Evolutionary conservation across 2,797 vertebrate genomes (phyloP), one percentile per base, ranked within the genome.

Genomic region (Girardinus metallicus): DNA sequence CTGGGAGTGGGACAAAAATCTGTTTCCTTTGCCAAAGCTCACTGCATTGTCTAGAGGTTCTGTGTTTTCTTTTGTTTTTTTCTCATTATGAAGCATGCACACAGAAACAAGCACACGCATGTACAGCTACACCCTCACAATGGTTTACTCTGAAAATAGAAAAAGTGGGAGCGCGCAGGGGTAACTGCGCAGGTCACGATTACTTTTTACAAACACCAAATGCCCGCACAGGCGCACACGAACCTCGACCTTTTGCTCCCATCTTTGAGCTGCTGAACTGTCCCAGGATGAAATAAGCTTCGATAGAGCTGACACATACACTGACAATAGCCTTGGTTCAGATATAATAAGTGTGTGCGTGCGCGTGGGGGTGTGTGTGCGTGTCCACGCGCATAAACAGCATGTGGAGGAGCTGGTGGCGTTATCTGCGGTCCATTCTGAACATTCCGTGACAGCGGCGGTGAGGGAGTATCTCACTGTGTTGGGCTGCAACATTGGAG

Each of bases 1-100:
- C 91, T 90, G 93, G 95, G 94, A 94, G 93, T 92, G 92, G 94
- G 93, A 93, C 90, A 92, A 91, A 94, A 92, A 93, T 94, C 91
- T 91, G 94, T 93, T 94, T 96, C 95, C 95, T 95, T 85, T 94
- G 83, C 88, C 86, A 91, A 93, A 94, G 88, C 88, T 88, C 90
- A 71, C 82, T 70, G 75, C 88, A 95, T 95, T 95, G 94, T 95
- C 92, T 68, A 86, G 83, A 87, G 91, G 90, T 88, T 92, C 83
- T 90, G 89, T 89, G 92, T 89, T 86, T 89, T 71, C 41, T 43
- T 70, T 70, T 2, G 36, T 85, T 88, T 64, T 87, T 85, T 26
- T 6, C 85, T 89, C 89, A 92, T 92, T 75, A 90, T 84, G 79
- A 87, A 83, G 89, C 85, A 11, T 46, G 15, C 80, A 80, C 82